Conservation (phyloP, 2,113 vertebrate genomes). For the Crocuta crocuta region DNA sequence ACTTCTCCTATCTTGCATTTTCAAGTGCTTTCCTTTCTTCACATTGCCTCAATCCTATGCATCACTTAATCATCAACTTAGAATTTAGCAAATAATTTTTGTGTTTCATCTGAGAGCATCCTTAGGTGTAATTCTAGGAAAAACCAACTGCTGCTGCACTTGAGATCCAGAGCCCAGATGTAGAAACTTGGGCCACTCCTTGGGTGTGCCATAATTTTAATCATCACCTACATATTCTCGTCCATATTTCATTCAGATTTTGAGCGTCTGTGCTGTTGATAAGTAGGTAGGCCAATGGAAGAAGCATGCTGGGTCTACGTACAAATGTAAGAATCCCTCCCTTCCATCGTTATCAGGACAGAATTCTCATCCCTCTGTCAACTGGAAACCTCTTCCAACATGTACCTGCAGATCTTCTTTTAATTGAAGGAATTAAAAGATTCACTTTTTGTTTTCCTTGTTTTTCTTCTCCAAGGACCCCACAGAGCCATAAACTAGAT, state of each 20-base stretch:
- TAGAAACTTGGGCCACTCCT: not conserved
- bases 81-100: not conserved
- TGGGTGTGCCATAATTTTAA: not conserved
- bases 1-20: not conserved
- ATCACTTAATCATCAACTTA: not conserved
- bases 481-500: not conserved
- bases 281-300: not conserved
- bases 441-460: not conserved
- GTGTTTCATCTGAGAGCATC: not conserved
- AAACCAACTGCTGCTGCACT: not conserved
- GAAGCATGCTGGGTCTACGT: not conserved
- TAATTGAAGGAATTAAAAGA: not conserved
- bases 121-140: not conserved
- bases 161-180: not conserved
- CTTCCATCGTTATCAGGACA: not conserved
- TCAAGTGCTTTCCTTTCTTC: not conserved
- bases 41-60: accelerated
- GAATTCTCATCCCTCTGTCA: not conserved
- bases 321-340: not conserved
- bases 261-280: not conserved
- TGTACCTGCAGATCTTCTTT: not conserved
- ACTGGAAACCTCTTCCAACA: not conserved
- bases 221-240: not conserved
- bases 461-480: not conserved
- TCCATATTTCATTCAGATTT: not conserved